Evolutionary conservation across 2,113 vertebrate genomes (phyloP).

Genomic region (Columba livia): DNA sequence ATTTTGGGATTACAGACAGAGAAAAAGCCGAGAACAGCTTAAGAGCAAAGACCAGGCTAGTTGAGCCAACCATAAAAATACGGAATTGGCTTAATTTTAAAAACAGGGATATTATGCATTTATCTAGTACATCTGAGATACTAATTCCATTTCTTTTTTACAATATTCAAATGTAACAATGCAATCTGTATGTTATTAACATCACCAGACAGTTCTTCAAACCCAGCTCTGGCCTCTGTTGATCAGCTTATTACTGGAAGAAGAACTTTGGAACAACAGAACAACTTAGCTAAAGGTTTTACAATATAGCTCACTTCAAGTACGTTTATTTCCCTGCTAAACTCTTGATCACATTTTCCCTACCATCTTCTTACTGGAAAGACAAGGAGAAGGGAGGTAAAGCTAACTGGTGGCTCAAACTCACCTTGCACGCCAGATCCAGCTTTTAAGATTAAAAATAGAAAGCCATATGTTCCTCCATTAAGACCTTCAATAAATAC

Average conservation of each 20-base stretch:
- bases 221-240: not conserved
- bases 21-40: not conserved
- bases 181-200: not conserved
- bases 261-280: not conserved
- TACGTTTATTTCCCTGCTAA: not conserved
- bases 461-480: not conserved
- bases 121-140: not conserved
- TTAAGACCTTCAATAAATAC: not conserved
- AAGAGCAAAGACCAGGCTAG: not conserved
- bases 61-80: not conserved
- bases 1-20: not conserved
- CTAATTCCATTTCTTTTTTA: not conserved
- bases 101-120: not conserved
- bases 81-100: not conserved
- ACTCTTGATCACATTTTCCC: not conserved
- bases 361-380: not conserved
- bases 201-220: not conserved
- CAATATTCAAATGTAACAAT: not conserved
- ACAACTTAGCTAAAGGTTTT: not conserved
- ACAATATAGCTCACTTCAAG: not conserved
- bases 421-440: not conserved
- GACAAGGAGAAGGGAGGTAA: not conserved
- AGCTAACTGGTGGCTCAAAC: not conserved
- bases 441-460: not conserved
- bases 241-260: not conserved